Base-by-base conservation (phyloP, 1,140 invertebrate genomes). In the Drosophila simulans region DNA sequence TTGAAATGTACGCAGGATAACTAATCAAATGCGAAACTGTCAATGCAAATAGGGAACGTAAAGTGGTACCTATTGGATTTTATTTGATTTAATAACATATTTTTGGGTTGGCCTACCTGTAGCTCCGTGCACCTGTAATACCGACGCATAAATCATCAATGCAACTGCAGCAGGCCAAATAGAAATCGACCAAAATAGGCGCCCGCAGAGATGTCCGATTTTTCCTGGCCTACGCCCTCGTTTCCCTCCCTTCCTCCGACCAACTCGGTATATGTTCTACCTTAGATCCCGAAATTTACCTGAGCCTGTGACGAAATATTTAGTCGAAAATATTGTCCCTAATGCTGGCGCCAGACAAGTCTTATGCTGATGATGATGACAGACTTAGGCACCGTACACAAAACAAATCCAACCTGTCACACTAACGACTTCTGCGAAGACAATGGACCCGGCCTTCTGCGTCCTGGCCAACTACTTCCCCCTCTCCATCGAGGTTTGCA, bases 361-460 rank as follows among this genome's bases (percentile, higher is more conserved):
- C 80, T 79, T 91, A 85, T 85, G 89, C 89, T 91, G 89, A 91
- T 91, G 89, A 91, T 91, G 88, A 91, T 90, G 85, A 90, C 88
- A 91, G 88, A 91, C 89, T 91, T 89, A 85, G 80, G 83, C 90
- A 91, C 78, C 77, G 71, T 83, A 77, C 66, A 81, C 80, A 84
- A 77, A 82, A 86, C 78, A 90, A 84, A 90, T 80, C 86, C 86
- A 86, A 91, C 89, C 89, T 91, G 89, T 91, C 89, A 91, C 80
- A 91, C 89, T 91, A 91, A 91, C 89, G 89, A 91, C 89, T 91
- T 91, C 89, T 91, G 77, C 89, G 89, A 91, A 91, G 77, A 91
- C 89, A 91, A 91, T 89, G 59, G 70, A 55, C 56, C 59, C 37
- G 46, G 54, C 39, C 56, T 34, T 37, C 49, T 37, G 31, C 35